Evolutionary conservation across 2,797 vertebrate genomes (phyloP), one percentile per base, ranked within the genome.

Genomic region (Nasua narica): DNA sequence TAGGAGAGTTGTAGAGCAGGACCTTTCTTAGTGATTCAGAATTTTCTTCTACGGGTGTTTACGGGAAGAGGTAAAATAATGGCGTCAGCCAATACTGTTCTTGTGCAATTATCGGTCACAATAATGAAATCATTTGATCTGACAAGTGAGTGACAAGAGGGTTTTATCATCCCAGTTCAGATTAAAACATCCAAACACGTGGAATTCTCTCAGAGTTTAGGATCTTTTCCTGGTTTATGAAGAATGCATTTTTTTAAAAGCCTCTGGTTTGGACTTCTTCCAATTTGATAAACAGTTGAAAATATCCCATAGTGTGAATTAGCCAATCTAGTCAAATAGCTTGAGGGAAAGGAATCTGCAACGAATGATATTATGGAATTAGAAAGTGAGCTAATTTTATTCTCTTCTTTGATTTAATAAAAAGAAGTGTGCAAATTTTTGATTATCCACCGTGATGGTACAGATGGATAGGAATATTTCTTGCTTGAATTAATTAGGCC

Each of bases 231-330:
- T 96, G 60, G 76, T 82, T 92, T 69, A 67, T 40, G 43, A 97
- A 92, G 65, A 94, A 82, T 27, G n/a, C 32, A 65, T 88, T 95
- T 76, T 86, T 86, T 18, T 23, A 77, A 60, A 91, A 91, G 76
- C 65, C 90, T 87, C 65, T 88, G 82, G 29, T 46, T 88, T 91
- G 52, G 96, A 91, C 94, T 92, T 67, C 69, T 91, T 88, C 62
- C 76, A 6, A 83, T 83, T 84, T 77, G 88, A 37, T 48, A 78
- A 83, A 32, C 32, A 89, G 35, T 58, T 95, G 78, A 84, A 92
- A 96, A 89, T 60, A 85, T 40, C 37, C 81, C 56, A 72, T 37
- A 58, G 37, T 89, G 7, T 76, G 46, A 84, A 79, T 87, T 82
- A 90, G 50, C 56, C 85, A 52, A 48, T 48, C 56, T 79, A 76